Base-by-base conservation (phyloP, 23 tunicate species). In the Phallusia fumigata region DNA sequence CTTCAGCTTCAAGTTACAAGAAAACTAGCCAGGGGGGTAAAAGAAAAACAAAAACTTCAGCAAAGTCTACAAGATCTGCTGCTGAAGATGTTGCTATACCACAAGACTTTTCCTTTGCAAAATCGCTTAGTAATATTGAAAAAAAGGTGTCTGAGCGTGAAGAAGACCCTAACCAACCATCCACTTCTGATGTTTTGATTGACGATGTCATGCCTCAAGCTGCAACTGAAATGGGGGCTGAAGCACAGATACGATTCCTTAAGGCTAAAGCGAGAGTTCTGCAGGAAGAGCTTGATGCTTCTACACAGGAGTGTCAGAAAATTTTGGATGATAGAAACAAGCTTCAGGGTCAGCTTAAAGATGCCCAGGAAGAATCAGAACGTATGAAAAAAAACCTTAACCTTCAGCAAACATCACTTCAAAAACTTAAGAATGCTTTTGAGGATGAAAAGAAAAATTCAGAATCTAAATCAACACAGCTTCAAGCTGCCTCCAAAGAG, bases 161-260 rank as follows among this genome's bases (percentile, higher is more conserved):
- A 21, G 69, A 58, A 1, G 69, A 58, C 26, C 28, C 69, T 13
- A 24, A 58, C 16, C 69, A 13, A 22, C 69, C 69, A 13, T 22
- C 28, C 13, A 58, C 69, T 24, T 22, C 69, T 18, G 78, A 74
- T 19, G 78, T 12, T 28, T 33, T 74, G 40, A 31, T 32, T 44
- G 83, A 80, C 49, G 91, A 87, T 36, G 86, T 81, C 33, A 47
- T 93, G 90, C 88, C 92, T 21, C 87, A 80, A 28, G 93, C 87
- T 31, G 93, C 98, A 5, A 86, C 76, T 16, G 93, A 88, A 78
- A 93, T 93, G 98, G 93, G 93, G 1, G 45, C 90, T 65, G 98
- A 93, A 79, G 98, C 98, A 3, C 98, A 93, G 75, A 85, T 93
- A 31, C 75, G 93, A 19, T 88, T 93, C 53, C 58, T 93, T 35